These are phyloP conservation scores for Heterotis niloticus DNA, from an alignment of 2,113 vertebrate species.

Conservation along the genomic window DNA sequence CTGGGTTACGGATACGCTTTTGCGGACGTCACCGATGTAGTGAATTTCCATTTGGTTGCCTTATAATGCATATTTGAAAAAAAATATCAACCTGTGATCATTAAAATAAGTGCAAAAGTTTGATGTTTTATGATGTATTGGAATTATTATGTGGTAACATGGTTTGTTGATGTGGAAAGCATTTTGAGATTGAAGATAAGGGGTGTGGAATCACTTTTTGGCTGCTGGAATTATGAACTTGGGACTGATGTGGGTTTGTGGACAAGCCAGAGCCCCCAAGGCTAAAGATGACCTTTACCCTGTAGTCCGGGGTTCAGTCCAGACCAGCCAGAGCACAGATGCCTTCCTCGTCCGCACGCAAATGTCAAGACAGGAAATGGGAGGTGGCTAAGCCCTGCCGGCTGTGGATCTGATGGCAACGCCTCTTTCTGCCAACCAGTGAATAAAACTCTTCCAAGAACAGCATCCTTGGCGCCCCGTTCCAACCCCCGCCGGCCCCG, in stretches of 20 bases:
- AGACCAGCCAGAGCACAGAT: not conserved
- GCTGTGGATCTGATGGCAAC: slow-evolving; percentile 25
- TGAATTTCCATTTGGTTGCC: not conserved
- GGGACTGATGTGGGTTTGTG: slow-evolving; percentile 17
- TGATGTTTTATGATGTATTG: not conserved
- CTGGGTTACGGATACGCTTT: too few relatives aligned
- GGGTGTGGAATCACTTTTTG: not conserved
- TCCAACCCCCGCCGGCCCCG: not conserved
- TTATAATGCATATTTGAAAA: not conserved
- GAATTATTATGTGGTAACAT: not conserved
- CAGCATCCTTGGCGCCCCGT: not conserved
- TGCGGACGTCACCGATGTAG: too few relatives aligned
- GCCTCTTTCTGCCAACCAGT: not conserved
- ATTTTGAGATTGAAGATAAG: not conserved
- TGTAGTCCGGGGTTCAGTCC: slow-evolving; percentile 8
- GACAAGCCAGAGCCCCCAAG: not conserved
- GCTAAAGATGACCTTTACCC: slow-evolving; percentile 21
- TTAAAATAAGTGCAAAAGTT: slow-evolving; percentile 13
- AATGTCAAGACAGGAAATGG: slow-evolving; percentile 23
- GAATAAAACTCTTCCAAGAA: slow-evolving; percentile 3
- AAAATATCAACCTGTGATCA: not conserved
- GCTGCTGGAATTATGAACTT: not conserved
- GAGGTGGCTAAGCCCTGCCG: slow-evolving; percentile 5
- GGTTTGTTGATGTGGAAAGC: not conserved
- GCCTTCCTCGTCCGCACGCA: not conserved